Conservation (phyloP, 2,888 invertebrate species). For the Parelbella ahira region DNA sequence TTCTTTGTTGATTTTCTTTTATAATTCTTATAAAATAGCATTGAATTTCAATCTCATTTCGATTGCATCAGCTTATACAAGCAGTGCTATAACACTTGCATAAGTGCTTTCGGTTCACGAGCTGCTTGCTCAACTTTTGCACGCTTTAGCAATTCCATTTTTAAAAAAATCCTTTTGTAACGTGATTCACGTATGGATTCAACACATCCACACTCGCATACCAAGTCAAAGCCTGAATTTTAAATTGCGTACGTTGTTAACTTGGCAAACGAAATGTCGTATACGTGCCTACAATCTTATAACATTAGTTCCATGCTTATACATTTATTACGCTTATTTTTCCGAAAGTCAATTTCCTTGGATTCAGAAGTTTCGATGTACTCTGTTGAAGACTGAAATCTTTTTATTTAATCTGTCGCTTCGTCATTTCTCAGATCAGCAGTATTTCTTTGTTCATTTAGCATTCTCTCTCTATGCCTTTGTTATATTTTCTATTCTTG, state of each 20-base stretch:
- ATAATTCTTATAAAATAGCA: no score
- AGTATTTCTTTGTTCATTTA: slow-evolving; percentile 14
- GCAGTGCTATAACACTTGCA: background rate
- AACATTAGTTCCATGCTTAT: background rate
- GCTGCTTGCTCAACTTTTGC: background rate
- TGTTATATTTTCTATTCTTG: slow-evolving; percentile 9
- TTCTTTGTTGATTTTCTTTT: no score
- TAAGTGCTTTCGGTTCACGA: slow-evolving; percentile 1
- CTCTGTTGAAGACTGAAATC: no score
- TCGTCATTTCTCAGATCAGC: slow-evolving; percentile 1
- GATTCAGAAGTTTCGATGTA: background rate
- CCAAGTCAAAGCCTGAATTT: slow-evolving; percentile 15
- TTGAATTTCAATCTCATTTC: background rate
- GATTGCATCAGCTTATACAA: background rate
- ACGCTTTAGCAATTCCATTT: background rate
- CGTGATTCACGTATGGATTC: slow-evolving; percentile 9
- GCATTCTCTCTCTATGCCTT: background rate
- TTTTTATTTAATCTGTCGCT: slow-evolving; percentile 7
- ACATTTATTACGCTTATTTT: background rate
- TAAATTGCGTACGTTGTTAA: slow-evolving; percentile 10
- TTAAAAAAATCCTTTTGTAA: slow-evolving; percentile 1
- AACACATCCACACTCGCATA: slow-evolving; percentile 9
- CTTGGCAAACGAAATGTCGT: slow-evolving; percentile 3
- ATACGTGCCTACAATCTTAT: slow-evolving; percentile 7
- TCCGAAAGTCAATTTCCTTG: slow-evolving; percentile 2